Percentiles rank a stretch among this genome's conserved stretches.
Conservation (phyloP, 2,113 vertebrate genomes). For the Bolborhynchus lineola region DNA sequence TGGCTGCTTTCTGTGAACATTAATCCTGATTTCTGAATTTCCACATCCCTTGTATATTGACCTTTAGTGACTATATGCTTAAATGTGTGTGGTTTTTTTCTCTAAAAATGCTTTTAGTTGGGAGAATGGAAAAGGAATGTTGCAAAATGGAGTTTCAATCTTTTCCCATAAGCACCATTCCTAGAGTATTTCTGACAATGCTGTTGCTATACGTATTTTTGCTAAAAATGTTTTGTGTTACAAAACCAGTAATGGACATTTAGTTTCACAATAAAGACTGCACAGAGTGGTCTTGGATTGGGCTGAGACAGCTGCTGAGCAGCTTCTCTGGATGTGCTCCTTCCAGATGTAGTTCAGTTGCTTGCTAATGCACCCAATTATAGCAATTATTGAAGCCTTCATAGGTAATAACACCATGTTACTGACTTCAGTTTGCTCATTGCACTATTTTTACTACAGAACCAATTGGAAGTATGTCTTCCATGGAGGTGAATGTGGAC, state of each 20-base stretch:
- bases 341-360: not conserved
- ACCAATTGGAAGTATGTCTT: constrained; percentile 88
- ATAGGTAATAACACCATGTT: accelerated
- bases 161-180: not conserved
- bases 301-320: not conserved
- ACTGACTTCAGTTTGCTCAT: not conserved
- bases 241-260: not conserved
- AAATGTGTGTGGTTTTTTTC: not conserved
- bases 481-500: constrained; percentile 93
- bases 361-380: not conserved
- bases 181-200: not conserved
- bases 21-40: not conserved
- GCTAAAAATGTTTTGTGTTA: not conserved
- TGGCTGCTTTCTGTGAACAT: not conserved
- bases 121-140: not conserved
- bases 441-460: constrained; percentile 66
- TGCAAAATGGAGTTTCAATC: not conserved
- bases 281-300: not conserved
- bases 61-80: not conserved
- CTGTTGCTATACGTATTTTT: not conserved
- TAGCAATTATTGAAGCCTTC: not conserved
- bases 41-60: not conserved
- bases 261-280: not conserved
- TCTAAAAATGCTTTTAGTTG: not conserved
- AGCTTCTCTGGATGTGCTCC: not conserved